Evolutionary conservation across 2,113 vertebrate species (phyloP), one percentile per base, ranked within the genome.

Genomic region (Clarias macrocephalus): DNA sequence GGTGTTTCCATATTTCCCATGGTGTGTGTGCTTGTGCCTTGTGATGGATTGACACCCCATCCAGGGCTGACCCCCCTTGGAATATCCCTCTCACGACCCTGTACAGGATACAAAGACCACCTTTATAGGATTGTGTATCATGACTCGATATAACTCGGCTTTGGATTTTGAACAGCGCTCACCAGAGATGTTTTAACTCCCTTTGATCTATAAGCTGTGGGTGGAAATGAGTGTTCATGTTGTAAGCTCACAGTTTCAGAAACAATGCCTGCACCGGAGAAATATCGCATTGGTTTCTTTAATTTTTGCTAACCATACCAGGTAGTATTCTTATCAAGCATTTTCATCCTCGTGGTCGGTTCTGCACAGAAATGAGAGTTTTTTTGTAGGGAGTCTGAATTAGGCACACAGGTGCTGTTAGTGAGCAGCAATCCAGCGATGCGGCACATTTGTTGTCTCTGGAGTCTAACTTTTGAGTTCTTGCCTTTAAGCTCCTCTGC

Each of bases 381-480:
- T 48, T 48, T 48, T 23, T 21, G 30, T 25, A 11, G 30, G 4
- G 37, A 25, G 33, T 42, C 18, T 21, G 59, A 82, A 82, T 82
- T 82, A 42, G 80, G 11, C 57, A 82, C 59, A 25, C 25, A 82
- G 80, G 30, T 82, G 30, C 33, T 19, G 80, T 82, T 42, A n/a
- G 80, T 42, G 59, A 82, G 59, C 79, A 62, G 57, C 30, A 37
- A 80, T 59, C 30, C 9, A 56, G 52, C 2, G 12, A 59, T 30
- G 77, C 77, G 37, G 79, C 57, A 82, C 80, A 82, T 82, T 63
- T 65, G 33, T 82, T 63, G 33, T 63, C 80, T 82, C 80, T 82
- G 6, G 21, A 63, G 80, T 63, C 59, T 0, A 63, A 82, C 80
- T 82, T 82, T 63, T 63, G 12, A 63, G 37, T 63, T 33, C 80